These are phyloP conservation scores for Turritopsis rubra DNA, from an alignment of 30 jellyfish, hydroid and myxozoan genomes.

Conservation along the genomic window DNA sequence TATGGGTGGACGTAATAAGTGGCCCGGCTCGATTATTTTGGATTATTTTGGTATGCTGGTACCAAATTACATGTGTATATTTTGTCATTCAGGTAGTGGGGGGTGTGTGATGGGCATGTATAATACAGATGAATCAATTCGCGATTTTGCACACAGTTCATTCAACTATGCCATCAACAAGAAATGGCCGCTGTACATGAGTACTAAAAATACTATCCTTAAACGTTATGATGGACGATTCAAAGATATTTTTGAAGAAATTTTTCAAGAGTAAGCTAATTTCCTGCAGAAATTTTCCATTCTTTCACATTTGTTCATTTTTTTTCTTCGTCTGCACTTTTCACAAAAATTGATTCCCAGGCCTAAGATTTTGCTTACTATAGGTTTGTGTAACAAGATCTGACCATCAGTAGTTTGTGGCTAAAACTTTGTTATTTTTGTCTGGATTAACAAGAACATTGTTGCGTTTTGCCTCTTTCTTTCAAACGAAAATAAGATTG, in stretches of 20 bases:
- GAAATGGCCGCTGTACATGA: conserved; percentile 96
- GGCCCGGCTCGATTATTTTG: neutral
- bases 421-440: no score
- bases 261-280: conserved; percentile 67
- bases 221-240: conserved; percentile 97
- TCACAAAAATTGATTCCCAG: no score
- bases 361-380: no score
- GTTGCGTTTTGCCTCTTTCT: no score
- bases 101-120: conserved; percentile 99
- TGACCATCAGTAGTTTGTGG: no score
- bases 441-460: no score
- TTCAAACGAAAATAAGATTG: no score
- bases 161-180: conserved; percentile 81
- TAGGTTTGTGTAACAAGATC: no score
- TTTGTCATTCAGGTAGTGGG: conserved; percentile 41
- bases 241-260: conserved; percentile 89
- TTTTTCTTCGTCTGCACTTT: no score
- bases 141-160: conserved; percentile 98
- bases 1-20: no score
- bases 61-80: neutral
- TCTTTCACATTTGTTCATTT: no score
- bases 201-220: conserved; percentile 94
- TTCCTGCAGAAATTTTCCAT: neutral
- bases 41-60: neutral
- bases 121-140: conserved; percentile 92